Evolutionary conservation across 2,113 vertebrate genomes (phyloP).

Genomic region (Gavia stellata): DNA sequence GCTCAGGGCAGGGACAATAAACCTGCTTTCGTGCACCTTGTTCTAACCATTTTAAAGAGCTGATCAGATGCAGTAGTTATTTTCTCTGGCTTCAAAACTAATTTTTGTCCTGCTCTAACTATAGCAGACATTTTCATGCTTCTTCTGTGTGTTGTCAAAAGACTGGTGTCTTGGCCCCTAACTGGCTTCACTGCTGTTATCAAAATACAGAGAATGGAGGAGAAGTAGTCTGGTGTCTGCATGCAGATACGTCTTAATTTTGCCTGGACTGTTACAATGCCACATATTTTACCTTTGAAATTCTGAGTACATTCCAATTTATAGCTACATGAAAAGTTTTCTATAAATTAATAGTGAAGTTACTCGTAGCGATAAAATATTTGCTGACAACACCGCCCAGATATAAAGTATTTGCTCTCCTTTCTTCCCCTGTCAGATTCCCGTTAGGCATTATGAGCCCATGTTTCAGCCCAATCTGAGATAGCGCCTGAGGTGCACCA

Average conservation of each 20-base stretch:
- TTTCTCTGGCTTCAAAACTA: not conserved
- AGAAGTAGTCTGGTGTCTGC: not conserved
- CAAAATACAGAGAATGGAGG: not conserved
- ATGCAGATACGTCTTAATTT: not conserved
- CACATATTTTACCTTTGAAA: not conserved
- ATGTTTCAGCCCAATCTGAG: not conserved
- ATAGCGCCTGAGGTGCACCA: not conserved
- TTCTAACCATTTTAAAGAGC: not conserved
- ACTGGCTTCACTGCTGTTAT: not conserved
- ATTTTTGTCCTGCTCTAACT: not conserved
- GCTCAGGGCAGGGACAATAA: not conserved
- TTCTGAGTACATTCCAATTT: not conserved
- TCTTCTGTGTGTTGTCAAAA: not conserved
- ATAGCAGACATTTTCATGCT: not conserved
- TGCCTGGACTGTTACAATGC: not conserved
- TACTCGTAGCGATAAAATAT: fast-evolving
- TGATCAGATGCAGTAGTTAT: not conserved
- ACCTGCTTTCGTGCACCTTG: not conserved
- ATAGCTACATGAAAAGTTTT: not conserved
- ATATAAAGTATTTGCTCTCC: not conserved
- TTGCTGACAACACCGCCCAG: not conserved
- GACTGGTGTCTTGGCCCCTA: not conserved
- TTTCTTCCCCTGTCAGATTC: not conserved
- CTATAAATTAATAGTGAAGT: not conserved
- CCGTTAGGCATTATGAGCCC: not conserved